Evolutionary conservation across 2,113 vertebrate genomes (phyloP).

Genomic region (Athene cunicularia): DNA sequence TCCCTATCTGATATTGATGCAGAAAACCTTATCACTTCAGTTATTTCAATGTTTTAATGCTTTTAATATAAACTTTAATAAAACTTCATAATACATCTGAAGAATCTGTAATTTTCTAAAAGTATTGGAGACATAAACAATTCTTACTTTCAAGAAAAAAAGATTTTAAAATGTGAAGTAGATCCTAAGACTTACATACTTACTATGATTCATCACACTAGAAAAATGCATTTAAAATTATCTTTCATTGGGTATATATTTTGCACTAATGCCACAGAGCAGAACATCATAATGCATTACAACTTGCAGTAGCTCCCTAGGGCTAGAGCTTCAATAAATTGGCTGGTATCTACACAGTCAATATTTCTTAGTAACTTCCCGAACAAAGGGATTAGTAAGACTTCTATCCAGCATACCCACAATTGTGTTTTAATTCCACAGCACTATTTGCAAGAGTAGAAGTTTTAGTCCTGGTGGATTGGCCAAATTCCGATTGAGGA

Average conservation of each 20-base stretch:
- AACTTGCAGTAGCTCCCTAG: neutral
- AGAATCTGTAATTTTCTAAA: neutral
- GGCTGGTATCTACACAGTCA: slow-evolving; percentile 20
- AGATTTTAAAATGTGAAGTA: neutral
- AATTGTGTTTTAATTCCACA: slow-evolving; percentile 37
- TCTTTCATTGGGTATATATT: neutral
- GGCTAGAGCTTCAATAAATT: slow-evolving; percentile 38
- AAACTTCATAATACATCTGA: neutral
- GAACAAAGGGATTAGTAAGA: slow-evolving; percentile 33
- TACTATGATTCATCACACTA: neutral
- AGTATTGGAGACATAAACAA: neutral
- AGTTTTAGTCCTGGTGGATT: slow-evolving; percentile 15
- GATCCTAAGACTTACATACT: neutral
- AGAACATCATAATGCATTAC: slow-evolving; percentile 11
- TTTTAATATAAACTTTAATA: neutral
- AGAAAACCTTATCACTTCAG: neutral
- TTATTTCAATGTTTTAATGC: neutral
- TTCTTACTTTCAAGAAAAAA: neutral
- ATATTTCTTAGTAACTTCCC: slow-evolving; percentile 30
- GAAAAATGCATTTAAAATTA: slow-evolving; percentile 22
- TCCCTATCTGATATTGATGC: neutral
- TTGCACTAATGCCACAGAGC: neutral
- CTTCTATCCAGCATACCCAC: neutral
- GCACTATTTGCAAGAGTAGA: slow-evolving; percentile 3
- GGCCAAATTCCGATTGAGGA: slow-evolving; percentile 28